Percentiles rank a stretch among this genome's conserved stretches.
phyloP scores from a whole-genome alignment of 2,113 vertebrate genomes.

The Argyrosomus japonicus region DNA sequence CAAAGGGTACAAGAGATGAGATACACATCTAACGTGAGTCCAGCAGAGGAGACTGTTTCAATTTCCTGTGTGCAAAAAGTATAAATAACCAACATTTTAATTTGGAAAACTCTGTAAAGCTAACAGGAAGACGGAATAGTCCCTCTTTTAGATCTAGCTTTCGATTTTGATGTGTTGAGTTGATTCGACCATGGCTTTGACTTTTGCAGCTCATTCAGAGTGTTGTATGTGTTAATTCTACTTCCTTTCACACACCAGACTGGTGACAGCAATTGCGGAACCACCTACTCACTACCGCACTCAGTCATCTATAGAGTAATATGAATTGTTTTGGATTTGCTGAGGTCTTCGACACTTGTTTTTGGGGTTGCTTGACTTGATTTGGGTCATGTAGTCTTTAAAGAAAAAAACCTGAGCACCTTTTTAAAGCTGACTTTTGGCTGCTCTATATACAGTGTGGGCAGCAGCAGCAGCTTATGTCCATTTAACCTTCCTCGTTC shows the following conservation, averaged over 20 bases:
- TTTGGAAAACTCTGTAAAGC: neutral
- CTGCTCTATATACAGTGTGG: neutral
- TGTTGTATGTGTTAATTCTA: constrained; percentile 27
- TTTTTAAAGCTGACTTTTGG: neutral
- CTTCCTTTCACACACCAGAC: constrained; percentile 55
- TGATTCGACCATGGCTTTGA: neutral
- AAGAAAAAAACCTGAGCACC: neutral
- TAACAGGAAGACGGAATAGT: neutral
- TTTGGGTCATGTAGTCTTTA: constrained; percentile 22
- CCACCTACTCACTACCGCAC: constrained; percentile 31
- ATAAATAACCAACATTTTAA: neutral
- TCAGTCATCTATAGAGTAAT: constrained; percentile 10
- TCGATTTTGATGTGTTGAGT: neutral
- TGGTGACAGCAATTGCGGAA: constrained; percentile 30
- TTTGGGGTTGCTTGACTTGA: neutral
- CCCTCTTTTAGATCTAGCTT: neutral
- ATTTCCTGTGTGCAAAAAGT: constrained; percentile 38
- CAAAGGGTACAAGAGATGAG: neutral
- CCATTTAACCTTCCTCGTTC: constrained; percentile 19
- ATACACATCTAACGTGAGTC: neutral
- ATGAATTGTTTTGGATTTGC: constrained; percentile 1
- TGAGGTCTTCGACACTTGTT: neutral
- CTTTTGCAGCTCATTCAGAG: constrained; percentile 15
- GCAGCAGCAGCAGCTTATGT: constrained; percentile 18
- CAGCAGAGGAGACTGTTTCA: neutral